Percentiles rank a stretch among this genome's conserved stretches.
Evolutionary conservation across 2,113 vertebrate species (phyloP).

Genomic region (Martes martes): DNA sequence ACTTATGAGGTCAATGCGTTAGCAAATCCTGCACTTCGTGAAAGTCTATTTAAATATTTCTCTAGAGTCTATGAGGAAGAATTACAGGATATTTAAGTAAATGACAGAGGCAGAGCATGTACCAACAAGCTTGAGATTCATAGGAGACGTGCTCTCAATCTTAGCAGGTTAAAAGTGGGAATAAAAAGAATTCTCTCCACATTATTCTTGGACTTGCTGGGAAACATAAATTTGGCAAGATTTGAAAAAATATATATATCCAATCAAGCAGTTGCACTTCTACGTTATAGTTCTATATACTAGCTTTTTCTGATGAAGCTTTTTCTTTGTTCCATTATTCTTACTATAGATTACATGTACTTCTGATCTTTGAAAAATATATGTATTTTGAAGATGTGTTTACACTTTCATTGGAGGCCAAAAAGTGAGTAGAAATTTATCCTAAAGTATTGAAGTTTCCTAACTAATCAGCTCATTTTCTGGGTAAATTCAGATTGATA

Average conservation of each 20-base stretch:
- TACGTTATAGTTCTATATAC: not conserved
- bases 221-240: not conserved
- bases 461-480: too few relatives aligned
- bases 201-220: not conserved
- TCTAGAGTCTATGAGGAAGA: not conserved
- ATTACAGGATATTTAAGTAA: not conserved
- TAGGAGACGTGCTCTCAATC: not conserved
- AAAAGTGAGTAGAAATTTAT: too few relatives aligned
- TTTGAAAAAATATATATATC: not conserved
- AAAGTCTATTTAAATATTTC: constrained; percentile 15
- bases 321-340: not conserved
- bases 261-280: not conserved
- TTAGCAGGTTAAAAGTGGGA: not conserved
- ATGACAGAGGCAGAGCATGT: not conserved
- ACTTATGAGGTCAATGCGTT: not conserved
- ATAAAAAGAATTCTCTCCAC: not conserved
- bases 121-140: too few relatives aligned
- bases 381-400: not conserved
- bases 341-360: not conserved
- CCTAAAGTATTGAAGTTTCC: too few relatives aligned
- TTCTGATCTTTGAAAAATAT: not conserved
- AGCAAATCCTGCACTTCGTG: not conserved
- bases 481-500: too few relatives aligned
- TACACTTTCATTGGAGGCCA: not conserved
- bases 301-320: not conserved